These are phyloP conservation scores for Acutogordius australiensis DNA, from an alignment of 2,888 invertebrate genomes.

Conservation along the genomic window DNA sequence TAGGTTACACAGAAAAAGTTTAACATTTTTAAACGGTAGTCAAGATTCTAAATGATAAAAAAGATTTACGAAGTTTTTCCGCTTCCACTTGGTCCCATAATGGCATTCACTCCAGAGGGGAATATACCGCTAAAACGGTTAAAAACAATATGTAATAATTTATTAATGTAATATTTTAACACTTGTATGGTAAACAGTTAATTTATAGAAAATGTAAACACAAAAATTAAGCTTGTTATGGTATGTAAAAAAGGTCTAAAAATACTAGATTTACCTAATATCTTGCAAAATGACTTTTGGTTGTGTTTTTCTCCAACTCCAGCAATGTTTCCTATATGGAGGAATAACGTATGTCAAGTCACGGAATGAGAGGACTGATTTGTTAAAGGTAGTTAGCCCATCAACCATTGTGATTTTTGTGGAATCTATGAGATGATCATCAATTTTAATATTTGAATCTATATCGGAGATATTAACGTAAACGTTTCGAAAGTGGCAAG, in stretches of 20 bases:
- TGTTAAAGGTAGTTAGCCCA: background rate
- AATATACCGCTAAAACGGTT: background rate
- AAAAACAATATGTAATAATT: background rate
- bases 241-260: background rate
- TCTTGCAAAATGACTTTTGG: background rate
- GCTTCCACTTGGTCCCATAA: slow-evolving; percentile 10
- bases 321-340: background rate
- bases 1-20: too few relatives aligned
- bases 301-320: background rate
- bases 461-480: too few relatives aligned
- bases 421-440: too few relatives aligned
- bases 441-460: too few relatives aligned
- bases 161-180: too few relatives aligned
- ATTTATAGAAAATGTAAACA: too few relatives aligned
- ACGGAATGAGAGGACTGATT: background rate
- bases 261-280: background rate
- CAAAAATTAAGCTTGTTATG: too few relatives aligned
- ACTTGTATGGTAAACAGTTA: too few relatives aligned
- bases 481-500: too few relatives aligned
- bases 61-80: slow-evolving; percentile 9
- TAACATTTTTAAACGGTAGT: too few relatives aligned
- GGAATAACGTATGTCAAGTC: background rate
- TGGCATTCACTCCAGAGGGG: background rate
- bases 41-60: too few relatives aligned
- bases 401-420: too few relatives aligned